Evolutionary conservation across 2,113 vertebrate species (phyloP).

Genomic region (Chitala chitala): DNA sequence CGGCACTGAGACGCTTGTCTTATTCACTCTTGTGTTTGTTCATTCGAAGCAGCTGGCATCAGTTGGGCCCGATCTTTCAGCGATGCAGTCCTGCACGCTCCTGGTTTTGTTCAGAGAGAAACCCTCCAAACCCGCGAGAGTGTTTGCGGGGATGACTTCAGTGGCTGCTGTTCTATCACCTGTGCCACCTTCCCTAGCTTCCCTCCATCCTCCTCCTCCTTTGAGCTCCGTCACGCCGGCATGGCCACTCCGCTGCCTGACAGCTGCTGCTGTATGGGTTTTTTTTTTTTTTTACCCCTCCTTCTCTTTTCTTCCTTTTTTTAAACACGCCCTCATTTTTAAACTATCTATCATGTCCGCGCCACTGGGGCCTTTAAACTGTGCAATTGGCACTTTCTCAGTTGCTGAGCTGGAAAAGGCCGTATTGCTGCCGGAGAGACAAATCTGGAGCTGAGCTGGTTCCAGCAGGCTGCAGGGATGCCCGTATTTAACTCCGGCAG

Average conservation of each 20-base stretch:
- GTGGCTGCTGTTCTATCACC: conserved; percentile 1
- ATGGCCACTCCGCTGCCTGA: conserved; percentile 56
- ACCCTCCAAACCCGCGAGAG: no score
- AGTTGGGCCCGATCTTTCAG: no score
- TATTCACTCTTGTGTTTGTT: no score
- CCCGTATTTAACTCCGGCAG: conserved; percentile 43
- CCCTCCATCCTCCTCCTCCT: conserved; percentile 28
- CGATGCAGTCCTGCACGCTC: no score
- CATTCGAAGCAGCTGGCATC: no score
- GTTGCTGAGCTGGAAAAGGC: conserved; percentile 74
- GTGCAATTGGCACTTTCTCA: conserved; percentile 77
- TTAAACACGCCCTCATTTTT: conserved; percentile 73
- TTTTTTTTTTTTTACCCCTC: conserved; percentile 21
- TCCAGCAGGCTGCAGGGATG: conserved; percentile 37
- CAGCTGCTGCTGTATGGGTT: conserved; percentile 58
- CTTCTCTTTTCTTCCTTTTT: conserved; percentile 35
- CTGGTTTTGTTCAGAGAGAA: no score
- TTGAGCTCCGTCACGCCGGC: conserved; percentile 52
- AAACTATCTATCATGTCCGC: conserved; percentile 76
- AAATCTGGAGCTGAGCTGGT: conserved; percentile 44
- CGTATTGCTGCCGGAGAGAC: conserved; percentile 57
- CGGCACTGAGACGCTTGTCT: no score
- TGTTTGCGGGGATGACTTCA: no score
- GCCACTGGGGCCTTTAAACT: conserved; percentile 74
- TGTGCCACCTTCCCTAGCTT: background rate